Base-by-base conservation (phyloP, 2,888 invertebrate genomes). In the Pseudoips prasinana region DNA sequence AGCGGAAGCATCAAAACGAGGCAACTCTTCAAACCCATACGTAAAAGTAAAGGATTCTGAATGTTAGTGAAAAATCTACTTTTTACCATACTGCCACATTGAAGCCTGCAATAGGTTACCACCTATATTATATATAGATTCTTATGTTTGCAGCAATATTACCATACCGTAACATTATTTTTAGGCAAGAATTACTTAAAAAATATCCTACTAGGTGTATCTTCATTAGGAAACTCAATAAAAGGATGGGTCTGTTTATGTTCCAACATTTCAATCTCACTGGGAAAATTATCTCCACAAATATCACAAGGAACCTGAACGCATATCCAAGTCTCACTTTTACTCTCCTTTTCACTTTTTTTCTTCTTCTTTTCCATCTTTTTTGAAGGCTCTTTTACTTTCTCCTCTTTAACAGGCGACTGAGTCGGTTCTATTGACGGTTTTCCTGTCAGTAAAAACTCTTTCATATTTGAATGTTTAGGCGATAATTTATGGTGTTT, bases 181-280 rank as follows among this genome's bases (percentile, higher is more conserved):
- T 14, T 29, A 50, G 47, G 71, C 68, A 71, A 72, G 67, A 61
- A 27, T 63, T 64, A 85, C 57, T 89, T 89, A 65, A 88, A 89
- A 49, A 89, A 89, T 83, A 89, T 89, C 43, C 86, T 80, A 63
- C 79, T 84, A 1, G 87, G 86, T 10, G 71, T 84, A 55, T 87
- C 87, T 10, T 88, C 89, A 33, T 83, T 86, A 1, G 87, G 82
- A 29, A 89, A 85, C 44, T 85, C 86, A 28, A 89, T 87, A 39
- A 89, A 89, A 0, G 89, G 89, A 34, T 89, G 89, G 0, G 79
- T 84, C 27, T 76, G 71, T 61, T 89, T 86, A 35, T 89, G 89
- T 48, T 76, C 74, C 22, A 75, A 50, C 89, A 89, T 89, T 18
- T 60, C 59, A 29, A 50, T 54, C 39, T 83, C 79, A 40, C 63